These are phyloP conservation scores for Lutra lutra DNA, from an alignment of 2,797 vertebrate species.

Conservation along the genomic window DNA sequence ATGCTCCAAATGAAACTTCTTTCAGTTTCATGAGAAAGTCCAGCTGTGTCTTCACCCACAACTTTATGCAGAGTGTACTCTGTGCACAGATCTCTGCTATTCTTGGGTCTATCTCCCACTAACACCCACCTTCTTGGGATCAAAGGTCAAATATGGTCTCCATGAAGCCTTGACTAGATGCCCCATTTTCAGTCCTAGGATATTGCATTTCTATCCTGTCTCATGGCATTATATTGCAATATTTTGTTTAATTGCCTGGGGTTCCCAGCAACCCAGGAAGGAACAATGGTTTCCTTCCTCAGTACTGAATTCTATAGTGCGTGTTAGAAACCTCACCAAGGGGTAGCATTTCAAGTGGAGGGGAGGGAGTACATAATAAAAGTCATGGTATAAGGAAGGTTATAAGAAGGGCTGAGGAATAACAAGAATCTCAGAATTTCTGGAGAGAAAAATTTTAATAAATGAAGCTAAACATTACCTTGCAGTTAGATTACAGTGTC, in stretches of 20 bases:
- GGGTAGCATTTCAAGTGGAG: not conserved
- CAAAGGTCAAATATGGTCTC: not conserved
- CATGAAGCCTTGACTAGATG: not conserved
- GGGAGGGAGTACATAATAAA: not conserved
- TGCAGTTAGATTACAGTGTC: not conserved
- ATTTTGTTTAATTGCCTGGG: not conserved
- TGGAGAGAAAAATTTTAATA: not conserved
- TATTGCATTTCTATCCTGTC: not conserved
- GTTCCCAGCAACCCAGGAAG: not conserved
- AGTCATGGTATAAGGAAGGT: not conserved
- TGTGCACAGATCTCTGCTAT: not conserved
- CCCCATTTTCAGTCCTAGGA: not conserved
- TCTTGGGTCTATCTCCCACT: not conserved
- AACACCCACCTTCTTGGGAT: not conserved
- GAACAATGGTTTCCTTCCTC: not conserved
- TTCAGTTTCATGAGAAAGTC: not conserved
- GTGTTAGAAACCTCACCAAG: not conserved
- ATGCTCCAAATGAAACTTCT: not conserved
- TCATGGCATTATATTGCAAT: not conserved
- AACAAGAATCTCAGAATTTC: not conserved
- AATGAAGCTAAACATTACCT: not conserved
- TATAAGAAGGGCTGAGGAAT: not conserved
- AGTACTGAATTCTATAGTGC: not conserved
- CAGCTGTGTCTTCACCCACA: not conserved
- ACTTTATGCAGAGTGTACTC: not conserved